Conservation (phyloP, 2,113 vertebrate species). For the Calyptomena viridis region DNA sequence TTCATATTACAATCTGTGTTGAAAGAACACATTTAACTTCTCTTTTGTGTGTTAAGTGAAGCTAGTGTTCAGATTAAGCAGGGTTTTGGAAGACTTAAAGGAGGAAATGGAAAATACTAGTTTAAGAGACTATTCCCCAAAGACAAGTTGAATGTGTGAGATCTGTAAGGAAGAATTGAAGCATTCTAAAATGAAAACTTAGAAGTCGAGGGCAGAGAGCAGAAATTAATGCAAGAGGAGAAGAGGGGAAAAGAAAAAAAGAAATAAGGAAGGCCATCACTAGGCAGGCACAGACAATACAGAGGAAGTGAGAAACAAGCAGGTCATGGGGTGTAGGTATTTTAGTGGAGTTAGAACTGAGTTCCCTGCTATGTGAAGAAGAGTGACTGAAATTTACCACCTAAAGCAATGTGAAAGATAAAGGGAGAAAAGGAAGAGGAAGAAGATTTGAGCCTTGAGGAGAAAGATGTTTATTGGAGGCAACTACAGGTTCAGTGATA, state of each 20-base stretch:
- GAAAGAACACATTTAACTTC: neutral
- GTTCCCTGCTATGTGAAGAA: neutral
- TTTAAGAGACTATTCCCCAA: neutral
- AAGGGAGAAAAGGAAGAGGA: neutral
- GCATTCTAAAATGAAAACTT: neutral
- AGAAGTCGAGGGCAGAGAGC: neutral
- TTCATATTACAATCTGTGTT: neutral
- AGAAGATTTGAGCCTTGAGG: neutral
- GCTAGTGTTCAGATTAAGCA: neutral
- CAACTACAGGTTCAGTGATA: neutral
- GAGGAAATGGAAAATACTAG: neutral
- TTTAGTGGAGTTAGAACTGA: neutral
- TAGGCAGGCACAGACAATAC: neutral
- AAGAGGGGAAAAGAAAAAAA: neutral
- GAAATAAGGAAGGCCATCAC: accelerated
- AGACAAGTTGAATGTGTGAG: neutral
- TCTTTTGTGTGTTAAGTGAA: neutral
- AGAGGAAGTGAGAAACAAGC: neutral
- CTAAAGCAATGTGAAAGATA: neutral
- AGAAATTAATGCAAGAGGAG: neutral
- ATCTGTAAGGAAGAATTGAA: neutral
- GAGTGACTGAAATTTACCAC: neutral
- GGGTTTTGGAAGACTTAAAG: neutral
- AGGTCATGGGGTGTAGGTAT: neutral
- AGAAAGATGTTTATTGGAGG: neutral